phyloP scores from a whole-genome alignment of 2,888 invertebrate species.

The Macaria notata region DNA sequence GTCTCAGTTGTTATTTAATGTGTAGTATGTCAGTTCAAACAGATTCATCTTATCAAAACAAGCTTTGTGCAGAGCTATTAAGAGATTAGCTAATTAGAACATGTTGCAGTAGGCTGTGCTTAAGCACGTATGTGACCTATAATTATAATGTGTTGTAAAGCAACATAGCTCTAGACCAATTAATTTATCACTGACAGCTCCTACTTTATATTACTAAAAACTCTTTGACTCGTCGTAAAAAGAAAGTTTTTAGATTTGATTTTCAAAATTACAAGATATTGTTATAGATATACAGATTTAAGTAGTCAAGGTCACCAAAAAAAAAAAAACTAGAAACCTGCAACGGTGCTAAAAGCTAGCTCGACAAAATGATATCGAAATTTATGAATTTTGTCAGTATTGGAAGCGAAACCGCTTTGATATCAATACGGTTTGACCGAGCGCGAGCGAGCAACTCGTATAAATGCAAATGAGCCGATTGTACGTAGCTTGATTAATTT shows the following conservation, averaged over 20 bases:
- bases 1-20: no score
- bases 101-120: constrained; percentile 8
- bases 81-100: constrained; percentile 45
- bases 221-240: no score
- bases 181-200: no score
- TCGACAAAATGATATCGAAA: constrained; percentile 8
- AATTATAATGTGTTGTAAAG: neutral
- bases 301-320: no score
- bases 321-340: no score
- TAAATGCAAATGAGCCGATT: constrained; percentile 70
- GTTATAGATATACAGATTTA: no score
- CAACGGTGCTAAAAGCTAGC: neutral
- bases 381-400: constrained; percentile 39
- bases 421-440: constrained; percentile 57
- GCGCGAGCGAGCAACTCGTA: constrained; percentile 57
- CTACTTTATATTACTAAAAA: no score
- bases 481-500: constrained; percentile 66
- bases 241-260: no score
- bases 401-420: constrained; percentile 44
- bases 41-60: constrained; percentile 37
- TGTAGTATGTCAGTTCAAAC: neutral
- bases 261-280: no score
- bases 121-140: neutral
- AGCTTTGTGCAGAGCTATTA: constrained; percentile 40
- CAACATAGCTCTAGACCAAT: no score